Evolutionary conservation across 1,140 invertebrate genomes (phyloP), one percentile per base, ranked within the genome.

Genomic region (Drosophila athabasca): DNA sequence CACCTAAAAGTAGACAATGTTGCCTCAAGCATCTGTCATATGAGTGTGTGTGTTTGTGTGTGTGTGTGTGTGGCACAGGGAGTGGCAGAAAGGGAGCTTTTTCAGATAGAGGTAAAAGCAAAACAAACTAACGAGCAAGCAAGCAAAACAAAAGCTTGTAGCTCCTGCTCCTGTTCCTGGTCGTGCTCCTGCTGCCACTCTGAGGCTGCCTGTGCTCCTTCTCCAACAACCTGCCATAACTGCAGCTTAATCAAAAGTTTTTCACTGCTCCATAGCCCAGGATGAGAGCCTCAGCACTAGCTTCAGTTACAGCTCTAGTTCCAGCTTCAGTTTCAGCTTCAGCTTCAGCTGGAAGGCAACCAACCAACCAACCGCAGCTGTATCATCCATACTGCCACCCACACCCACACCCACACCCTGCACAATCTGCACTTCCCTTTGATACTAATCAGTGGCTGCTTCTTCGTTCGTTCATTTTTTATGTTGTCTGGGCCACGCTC

Each of bases 221-320:
- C 41, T 54, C 50, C 52, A 83, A 89, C 84, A 83, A 88, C 83
- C 83, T 87, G 83, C 79, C 83, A 88, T 82, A 88, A 89, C 83
- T 88, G 87, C 80, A 82, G 87, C 87, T 90, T 90, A 90, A 90
- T 90, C 87, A 90, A 90, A 90, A 90, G 79, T 90, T 90, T 90
- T 87, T 64, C 83, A 65, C 70, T 78, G 64, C 35, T 39, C 11
- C 35, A 39, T 3, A 57, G 58, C 62, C 50, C 52, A 51, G 62
- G 29, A 41, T 48, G 11, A 13, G 45, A 52, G 53, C 61, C 44
- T 44, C 52, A 49, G 78, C 79, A 59, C 17, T 45, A 43, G 58
- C 62, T 43, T 15, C 53, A 67, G 50, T 29, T 52, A 2, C 19
- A 49, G 58, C 29, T 39, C 8, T 45, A 67, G 51, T 29, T 51